Evolutionary conservation across 2,888 invertebrate species (phyloP), one percentile per base, ranked within the genome.

Genomic region (Masnerella sp.): DNA sequence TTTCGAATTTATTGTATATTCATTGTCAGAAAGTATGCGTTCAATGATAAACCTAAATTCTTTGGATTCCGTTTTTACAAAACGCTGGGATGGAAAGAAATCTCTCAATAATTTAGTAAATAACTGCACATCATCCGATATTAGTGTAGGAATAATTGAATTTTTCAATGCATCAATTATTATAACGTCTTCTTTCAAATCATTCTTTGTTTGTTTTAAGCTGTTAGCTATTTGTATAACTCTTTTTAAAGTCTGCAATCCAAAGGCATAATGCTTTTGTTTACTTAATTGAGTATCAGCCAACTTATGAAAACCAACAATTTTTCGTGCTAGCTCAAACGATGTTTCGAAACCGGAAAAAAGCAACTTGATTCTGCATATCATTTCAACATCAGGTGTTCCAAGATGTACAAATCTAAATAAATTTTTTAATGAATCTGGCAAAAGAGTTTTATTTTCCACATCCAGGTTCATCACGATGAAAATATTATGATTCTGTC

Each of bases 381-480:
- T 97, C 89, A 96, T 91, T 85, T 97, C 96, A 70, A 95, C 88
- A 85, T 98, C 97, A 0, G 97, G 97, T 38, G 95, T 91, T 71
- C 96, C 95, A 85, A 96, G 97, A 0, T 96, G 95, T 2, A 97
- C 96, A 0, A 97, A 96, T 5, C 97, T 90, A 87, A 97, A 98
- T 25, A 96, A 88, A 0, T 96, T 95, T 85, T 97, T 97, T 5
- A 97, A 95, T 0, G 95, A 95, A 87, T 97, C 96, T 0, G 97
- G 97, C 17, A n/a, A n/a, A n/a, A n/a, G n/a, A 25, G 25, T 14
- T 36, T 36, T n/a, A 15, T 3, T 36, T 8, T 1, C 4, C 5
- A 83, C 96, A 0, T 96, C 96, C 0, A 96, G 96, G 89, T 97
- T 97, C 96, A 97, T 96, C 0, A 97, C 97, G 54, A 97, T 96